A percentile compares a stretch with the other conserved stretches of the same genome.
Evolutionary conservation across 2,797 vertebrate genomes (phyloP).

Genomic region (Rachycentron canadum): DNA sequence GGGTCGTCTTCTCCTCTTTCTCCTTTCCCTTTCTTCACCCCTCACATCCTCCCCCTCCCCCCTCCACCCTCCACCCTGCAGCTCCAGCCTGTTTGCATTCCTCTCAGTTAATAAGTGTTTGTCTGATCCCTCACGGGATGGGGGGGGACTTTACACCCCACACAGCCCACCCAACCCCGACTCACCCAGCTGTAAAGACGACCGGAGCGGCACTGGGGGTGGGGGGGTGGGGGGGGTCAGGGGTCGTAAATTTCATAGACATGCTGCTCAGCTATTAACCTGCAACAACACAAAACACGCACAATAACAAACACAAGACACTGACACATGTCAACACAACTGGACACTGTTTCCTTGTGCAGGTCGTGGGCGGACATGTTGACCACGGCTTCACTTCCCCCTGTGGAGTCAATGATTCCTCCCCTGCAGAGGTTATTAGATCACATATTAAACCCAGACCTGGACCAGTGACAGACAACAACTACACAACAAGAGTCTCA

Average conservation of each 20-base stretch:
- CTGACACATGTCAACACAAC: no score
- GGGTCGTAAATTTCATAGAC: constrained; percentile 58
- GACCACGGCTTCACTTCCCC: neutral
- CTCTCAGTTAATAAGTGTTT: constrained; percentile 87
- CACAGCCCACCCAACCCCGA: constrained; percentile 41
- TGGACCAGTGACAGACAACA: no score
- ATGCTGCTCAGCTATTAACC: constrained; percentile 58
- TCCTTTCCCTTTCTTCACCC: constrained; percentile 43
- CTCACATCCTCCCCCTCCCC: neutral
- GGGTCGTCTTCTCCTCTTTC: constrained; percentile 32
- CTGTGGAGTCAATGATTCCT: constrained; percentile 61
- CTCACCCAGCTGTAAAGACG: constrained; percentile 63
- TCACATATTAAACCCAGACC: constrained; percentile 63
- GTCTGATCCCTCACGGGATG: constrained; percentile 78
- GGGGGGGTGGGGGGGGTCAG: constrained; percentile 10
- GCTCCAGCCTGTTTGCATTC: constrained; percentile 82
- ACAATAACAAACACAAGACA: neutral
- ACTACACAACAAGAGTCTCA: no score
- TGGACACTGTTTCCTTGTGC: neutral
- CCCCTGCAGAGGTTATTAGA: constrained; percentile 44
- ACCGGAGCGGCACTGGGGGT: constrained; percentile 44
- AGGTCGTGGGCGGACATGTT: neutral
- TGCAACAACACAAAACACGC: neutral
- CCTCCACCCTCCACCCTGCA: constrained; percentile 11
- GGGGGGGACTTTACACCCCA: constrained; percentile 73